Conservation (phyloP, 2,888 invertebrate species). For the Gortyna flavago region DNA sequence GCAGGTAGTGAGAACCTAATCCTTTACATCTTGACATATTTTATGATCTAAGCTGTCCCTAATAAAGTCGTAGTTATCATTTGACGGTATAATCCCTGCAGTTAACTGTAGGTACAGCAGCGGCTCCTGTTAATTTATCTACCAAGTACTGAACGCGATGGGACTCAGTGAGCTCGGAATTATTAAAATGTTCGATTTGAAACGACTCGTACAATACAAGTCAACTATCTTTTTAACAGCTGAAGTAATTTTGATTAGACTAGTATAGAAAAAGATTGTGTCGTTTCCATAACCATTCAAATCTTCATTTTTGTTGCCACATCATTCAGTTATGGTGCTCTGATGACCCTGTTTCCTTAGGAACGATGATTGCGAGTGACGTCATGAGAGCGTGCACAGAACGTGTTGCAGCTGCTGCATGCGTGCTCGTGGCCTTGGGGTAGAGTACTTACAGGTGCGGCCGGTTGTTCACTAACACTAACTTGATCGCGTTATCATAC, state of each 20-base stretch:
- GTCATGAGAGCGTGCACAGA: neutral
- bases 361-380: neutral
- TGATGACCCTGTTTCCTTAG: neutral
- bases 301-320: neutral
- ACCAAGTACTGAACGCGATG: neutral
- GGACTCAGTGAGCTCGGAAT: neutral
- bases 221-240: neutral
- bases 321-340: neutral
- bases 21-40: neutral
- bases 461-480: slow-evolving; percentile 36
- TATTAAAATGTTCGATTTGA: neutral
- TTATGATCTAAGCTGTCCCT: too few species aligned
- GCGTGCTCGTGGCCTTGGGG: neutral
- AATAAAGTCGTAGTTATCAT: neutral
- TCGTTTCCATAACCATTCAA: slow-evolving; percentile 1
- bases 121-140: neutral
- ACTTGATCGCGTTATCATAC: slow-evolving; percentile 52
- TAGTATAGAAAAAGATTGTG: neutral
- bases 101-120: neutral
- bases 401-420: neutral
- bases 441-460: slow-evolving; percentile 46
- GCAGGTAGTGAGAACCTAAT: neutral
- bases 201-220: neutral
- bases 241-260: neutral
- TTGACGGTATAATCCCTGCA: neutral